These are phyloP conservation scores for Ceratothoa steindachneri DNA, from an alignment of 2,888 invertebrate genomes.

Conservation along the genomic window DNA sequence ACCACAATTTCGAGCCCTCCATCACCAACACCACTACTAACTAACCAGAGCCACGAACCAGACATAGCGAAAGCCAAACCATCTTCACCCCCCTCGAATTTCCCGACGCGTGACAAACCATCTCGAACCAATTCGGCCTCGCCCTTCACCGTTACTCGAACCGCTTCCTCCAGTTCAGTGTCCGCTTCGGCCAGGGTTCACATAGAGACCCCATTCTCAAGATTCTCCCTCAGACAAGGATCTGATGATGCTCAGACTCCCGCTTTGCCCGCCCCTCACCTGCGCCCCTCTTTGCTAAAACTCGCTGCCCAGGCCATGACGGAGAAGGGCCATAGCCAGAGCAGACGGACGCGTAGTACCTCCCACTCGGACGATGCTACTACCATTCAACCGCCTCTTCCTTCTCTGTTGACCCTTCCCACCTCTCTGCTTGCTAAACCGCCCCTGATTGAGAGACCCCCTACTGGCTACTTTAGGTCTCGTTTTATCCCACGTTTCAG, in stretches of 20 bases:
- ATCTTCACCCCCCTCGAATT: background rate
- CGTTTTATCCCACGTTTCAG: slow-evolving; percentile 5
- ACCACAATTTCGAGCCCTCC: slow-evolving; percentile 12
- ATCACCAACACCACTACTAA: slow-evolving; percentile 11
- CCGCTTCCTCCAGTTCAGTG: slow-evolving; percentile 38
- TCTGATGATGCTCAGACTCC: slow-evolving; percentile 16
- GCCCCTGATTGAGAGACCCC: background rate
- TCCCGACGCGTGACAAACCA: background rate
- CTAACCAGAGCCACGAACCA: background rate
- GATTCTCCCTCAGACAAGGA: slow-evolving; percentile 43
- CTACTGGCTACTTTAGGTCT: background rate
- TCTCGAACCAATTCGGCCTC: no score
- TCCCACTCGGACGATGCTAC: background rate
- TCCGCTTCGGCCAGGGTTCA: slow-evolving; percentile 45
- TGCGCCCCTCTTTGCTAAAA: slow-evolving; percentile 42
- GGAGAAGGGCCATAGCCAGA: background rate
- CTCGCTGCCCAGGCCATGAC: slow-evolving; percentile 43
- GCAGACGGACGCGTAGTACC: background rate
- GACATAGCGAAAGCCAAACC: background rate
- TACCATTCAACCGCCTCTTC: background rate
- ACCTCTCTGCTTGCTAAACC: background rate
- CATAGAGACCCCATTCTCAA: slow-evolving; percentile 44
- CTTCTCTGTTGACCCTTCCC: background rate
- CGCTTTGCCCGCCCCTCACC: slow-evolving; percentile 43
- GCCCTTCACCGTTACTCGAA: slow-evolving; percentile 43